Conservation (phyloP, 2,797 vertebrate species). For the Diplodus sargus region DNA sequence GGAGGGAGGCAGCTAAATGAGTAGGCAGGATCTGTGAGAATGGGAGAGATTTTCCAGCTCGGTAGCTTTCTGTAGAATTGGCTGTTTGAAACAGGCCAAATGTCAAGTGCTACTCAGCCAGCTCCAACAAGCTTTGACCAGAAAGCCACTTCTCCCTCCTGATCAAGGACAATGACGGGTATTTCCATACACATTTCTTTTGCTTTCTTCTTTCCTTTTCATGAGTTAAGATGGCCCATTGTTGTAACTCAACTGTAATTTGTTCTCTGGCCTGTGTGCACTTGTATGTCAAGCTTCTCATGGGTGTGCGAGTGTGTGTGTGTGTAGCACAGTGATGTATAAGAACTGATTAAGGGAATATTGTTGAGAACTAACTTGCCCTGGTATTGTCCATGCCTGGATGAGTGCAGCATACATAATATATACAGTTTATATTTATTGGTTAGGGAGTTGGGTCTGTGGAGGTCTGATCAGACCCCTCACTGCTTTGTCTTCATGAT, state of each 20-base stretch:
- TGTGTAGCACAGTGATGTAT: constrained; percentile 75
- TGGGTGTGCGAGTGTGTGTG: constrained; percentile 63
- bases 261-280: constrained; percentile 78
- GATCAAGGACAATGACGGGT: constrained; percentile 77
- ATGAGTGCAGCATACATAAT: constrained; percentile 82
- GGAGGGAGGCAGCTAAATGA: constrained; percentile 57
- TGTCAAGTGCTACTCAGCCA: constrained; percentile 84
- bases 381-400: constrained; percentile 78
- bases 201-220: constrained; percentile 61
- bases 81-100: constrained; percentile 85
- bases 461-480: constrained; percentile 55
- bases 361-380: constrained; percentile 77
- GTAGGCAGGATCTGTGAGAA: constrained; percentile 59
- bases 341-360: constrained; percentile 81
- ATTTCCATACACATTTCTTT: constrained; percentile 77
- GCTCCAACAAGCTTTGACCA: constrained; percentile 74
- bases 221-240: constrained; percentile 71
- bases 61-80: constrained; percentile 78
- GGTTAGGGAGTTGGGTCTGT: constrained; percentile 71
- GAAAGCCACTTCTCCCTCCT: constrained; percentile 74
- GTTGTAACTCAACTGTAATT: constrained; percentile 81
- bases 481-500: constrained; percentile 72
- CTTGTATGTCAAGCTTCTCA: constrained; percentile 80
- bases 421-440: constrained; percentile 88
- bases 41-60: constrained; percentile 77